Conservation (phyloP, 1,140 invertebrate genomes). For the Neodiprion fabricii region DNA sequence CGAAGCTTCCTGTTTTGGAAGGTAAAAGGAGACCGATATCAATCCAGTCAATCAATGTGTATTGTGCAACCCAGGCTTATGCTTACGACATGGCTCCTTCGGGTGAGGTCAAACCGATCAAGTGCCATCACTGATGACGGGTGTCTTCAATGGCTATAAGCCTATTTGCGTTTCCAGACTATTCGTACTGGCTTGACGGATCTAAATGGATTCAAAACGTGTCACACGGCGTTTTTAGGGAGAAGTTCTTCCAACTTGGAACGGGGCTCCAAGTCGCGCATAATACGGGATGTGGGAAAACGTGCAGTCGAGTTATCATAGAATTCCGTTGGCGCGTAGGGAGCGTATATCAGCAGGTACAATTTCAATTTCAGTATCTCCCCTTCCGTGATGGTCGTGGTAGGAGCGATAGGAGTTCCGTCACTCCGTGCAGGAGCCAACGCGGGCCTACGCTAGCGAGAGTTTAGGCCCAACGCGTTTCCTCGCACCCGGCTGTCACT, state of each 20-base stretch:
- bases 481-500: conserved; percentile 1
- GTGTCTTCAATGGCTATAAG: neutral
- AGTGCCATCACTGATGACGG: neutral
- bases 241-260: too few relatives aligned
- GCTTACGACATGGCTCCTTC: neutral
- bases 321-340: neutral
- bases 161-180: neutral
- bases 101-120: neutral
- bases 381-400: neutral
- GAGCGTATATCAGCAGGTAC: conserved; percentile 1
- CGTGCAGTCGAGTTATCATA: too few relatives aligned
- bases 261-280: too few relatives aligned
- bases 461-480: conserved; percentile 6
- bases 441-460: neutral
- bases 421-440: neutral
- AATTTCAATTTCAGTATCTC: conserved; percentile 6
- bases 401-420: conserved; percentile 1
- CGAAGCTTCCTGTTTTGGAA: too few relatives aligned
- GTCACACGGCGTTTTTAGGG: too few relatives aligned
- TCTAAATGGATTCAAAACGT: too few relatives aligned
- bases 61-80: conserved; percentile 44
- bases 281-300: too few relatives aligned
- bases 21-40: neutral
- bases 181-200: neutral
- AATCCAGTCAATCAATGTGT: conserved; percentile 48